Evolutionary conservation across 2,797 vertebrate genomes (phyloP).

Genomic region (Cossypha polioptera): DNA sequence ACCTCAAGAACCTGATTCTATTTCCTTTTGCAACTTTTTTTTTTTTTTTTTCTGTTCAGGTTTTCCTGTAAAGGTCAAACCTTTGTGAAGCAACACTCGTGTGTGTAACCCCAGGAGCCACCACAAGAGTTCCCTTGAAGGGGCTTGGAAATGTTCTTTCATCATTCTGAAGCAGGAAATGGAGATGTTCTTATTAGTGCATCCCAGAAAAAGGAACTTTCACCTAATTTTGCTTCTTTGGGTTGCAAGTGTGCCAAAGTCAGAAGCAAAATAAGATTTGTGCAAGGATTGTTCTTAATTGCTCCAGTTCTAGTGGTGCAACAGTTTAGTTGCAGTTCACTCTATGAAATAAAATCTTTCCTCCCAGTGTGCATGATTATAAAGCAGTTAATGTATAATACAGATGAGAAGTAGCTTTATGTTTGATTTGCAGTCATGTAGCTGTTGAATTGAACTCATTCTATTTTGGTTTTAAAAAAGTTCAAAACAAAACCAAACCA

Average conservation of each 20-base stretch:
- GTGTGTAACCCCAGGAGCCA: background rate
- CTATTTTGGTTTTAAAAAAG: background rate
- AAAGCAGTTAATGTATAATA: background rate
- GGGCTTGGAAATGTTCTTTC: background rate
- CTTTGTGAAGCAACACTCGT: background rate
- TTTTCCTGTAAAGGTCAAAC: slow-evolving; percentile 9
- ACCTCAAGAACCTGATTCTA: background rate
- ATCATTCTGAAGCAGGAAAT: background rate
- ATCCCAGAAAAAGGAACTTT: background rate
- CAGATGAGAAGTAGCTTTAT: background rate
- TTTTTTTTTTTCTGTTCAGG: background rate
- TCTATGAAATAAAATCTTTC: background rate
- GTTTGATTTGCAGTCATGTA: no score
- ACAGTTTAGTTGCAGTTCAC: background rate
- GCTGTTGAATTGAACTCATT: background rate
- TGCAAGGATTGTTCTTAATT: background rate
- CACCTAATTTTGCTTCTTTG: background rate
- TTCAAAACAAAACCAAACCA: no score
- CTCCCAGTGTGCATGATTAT: background rate
- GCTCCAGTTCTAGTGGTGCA: background rate
- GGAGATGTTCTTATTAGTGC: background rate
- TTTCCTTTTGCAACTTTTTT: background rate
- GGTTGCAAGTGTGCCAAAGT: background rate
- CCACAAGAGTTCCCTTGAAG: background rate
- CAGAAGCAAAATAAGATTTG: background rate